phyloP scores from a whole-genome alignment of 2,888 invertebrate species.

The Ennomos fuscantarius region DNA sequence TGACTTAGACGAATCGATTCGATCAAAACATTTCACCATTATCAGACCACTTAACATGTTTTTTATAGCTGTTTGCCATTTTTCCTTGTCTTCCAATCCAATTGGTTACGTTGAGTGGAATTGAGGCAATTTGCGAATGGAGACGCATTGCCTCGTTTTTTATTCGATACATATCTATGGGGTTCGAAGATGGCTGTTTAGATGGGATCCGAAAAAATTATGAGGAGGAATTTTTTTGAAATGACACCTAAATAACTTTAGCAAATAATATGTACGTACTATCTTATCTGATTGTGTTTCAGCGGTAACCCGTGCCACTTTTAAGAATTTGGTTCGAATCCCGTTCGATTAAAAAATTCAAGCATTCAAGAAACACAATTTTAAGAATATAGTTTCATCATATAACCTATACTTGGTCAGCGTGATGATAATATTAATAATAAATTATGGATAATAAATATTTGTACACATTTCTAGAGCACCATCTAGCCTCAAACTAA shows the following conservation, averaged over 20 bases:
- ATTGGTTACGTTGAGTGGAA: conserved; percentile 37
- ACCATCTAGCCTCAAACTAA: no score
- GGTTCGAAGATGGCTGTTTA: conserved; percentile 4
- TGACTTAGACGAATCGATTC: not conserved
- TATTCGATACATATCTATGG: conserved; percentile 47
- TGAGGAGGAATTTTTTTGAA: not conserved
- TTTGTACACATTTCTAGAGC: no score
- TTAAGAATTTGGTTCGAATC: no score
- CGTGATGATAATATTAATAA: no score
- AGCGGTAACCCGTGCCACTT: not conserved
- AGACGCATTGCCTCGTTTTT: conserved; percentile 42
- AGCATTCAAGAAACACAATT: no score
- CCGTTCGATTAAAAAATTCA: no score
- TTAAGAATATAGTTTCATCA: no score
- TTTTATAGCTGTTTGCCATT: conserved; percentile 45
- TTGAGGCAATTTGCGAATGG: conserved; percentile 46
- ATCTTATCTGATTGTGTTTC: no score
- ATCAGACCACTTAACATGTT: conserved; percentile 43
- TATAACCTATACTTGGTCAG: no score
- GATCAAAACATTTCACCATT: conserved; percentile 5
- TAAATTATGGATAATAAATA: no score
- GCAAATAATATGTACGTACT: no score
- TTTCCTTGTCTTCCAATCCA: conserved; percentile 34
- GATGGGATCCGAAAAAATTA: conserved; percentile 2
- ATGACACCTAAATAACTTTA: no score